Evolutionary conservation across 1,140 invertebrate species (phyloP), one percentile per base, ranked within the genome.

Genomic region (Penaeus chinensis): DNA sequence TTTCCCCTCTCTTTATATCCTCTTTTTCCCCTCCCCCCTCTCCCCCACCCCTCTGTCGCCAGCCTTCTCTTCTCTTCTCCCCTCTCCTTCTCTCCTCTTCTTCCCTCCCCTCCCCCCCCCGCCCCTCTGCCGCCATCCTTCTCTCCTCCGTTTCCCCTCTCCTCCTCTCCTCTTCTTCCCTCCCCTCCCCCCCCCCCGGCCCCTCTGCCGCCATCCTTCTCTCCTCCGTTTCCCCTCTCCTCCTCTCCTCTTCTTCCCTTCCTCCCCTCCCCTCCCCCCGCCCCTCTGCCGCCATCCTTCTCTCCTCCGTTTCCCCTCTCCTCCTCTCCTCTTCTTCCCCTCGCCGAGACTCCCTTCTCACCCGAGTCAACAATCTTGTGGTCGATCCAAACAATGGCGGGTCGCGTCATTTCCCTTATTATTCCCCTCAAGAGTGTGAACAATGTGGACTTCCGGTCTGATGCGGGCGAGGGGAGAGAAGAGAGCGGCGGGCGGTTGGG

Each of bases 371-470:
- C 79, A 81, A 54, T 61, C 79, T 81, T 81, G 61, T 62, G 79
- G 60, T 24, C 37, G 85, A 62, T 16, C 16, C 85, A 87, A 82
- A 87, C 85, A 87, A 87, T 76, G 60, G 74, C 80, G 81, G 81
- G 71, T 76, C 80, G 71, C 81, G 71, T 83, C 66, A 87, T 66
- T 87, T 83, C 80, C 74, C 80, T 83, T 83, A 66, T 83, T 83
- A 83, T 87, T 83, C 86, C 85, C 85, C 85, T 87, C 85, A 24
- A 82, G 85, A 87, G 85, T 87, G 85, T 87, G 85, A 87, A 87
- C 85, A 87, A 82, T 82, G 80, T 71, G 80, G 54, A 82, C 85
- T 87, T 87, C 85, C 85, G 85, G 85, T 42, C 37, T 22, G 54
- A 85, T 74, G 74, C n/a, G 61, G 69, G 20, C 63, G 37, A 60